Percentiles rank a stretch among this genome's conserved stretches.
These are phyloP conservation scores for Baryphthengus martii DNA, from an alignment of 2,113 vertebrate species.

Conservation along the genomic window DNA sequence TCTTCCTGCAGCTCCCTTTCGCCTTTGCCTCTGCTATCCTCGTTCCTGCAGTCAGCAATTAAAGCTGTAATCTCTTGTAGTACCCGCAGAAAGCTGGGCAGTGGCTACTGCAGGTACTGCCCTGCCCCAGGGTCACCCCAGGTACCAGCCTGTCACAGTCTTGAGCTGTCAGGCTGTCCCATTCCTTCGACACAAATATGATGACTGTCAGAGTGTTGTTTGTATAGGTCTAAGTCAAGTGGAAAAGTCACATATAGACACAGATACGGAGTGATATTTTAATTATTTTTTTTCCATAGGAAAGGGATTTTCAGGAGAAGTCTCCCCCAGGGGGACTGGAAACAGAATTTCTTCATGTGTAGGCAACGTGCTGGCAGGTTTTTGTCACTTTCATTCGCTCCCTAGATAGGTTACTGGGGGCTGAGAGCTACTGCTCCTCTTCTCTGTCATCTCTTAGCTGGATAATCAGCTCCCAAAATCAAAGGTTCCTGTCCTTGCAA, in stretches of 20 bases:
- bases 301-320: slow-evolving; percentile 58
- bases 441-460: neutral
- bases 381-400: slow-evolving; percentile 57
- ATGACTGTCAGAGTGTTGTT: neutral
- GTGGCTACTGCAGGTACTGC: neutral
- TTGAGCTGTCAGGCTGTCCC: neutral
- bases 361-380: slow-evolving; percentile 50
- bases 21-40: neutral
- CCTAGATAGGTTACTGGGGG: neutral
- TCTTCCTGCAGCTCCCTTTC: neutral
- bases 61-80: neutral
- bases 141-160: neutral
- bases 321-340: neutral
- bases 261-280: neutral
- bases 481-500: slow-evolving; percentile 11
- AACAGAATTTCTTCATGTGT: slow-evolving; percentile 43
- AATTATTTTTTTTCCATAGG: neutral
- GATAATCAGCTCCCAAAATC: slow-evolving; percentile 13
- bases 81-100: neutral
- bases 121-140: neutral
- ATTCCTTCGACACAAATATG: neutral
- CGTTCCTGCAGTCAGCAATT: neutral
- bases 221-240: neutral
- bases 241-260: neutral
- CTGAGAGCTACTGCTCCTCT: slow-evolving; percentile 17